These are phyloP conservation scores for Aldrovandia affinis DNA, from an alignment of 2,797 vertebrate genomes.

Conservation along the genomic window DNA sequence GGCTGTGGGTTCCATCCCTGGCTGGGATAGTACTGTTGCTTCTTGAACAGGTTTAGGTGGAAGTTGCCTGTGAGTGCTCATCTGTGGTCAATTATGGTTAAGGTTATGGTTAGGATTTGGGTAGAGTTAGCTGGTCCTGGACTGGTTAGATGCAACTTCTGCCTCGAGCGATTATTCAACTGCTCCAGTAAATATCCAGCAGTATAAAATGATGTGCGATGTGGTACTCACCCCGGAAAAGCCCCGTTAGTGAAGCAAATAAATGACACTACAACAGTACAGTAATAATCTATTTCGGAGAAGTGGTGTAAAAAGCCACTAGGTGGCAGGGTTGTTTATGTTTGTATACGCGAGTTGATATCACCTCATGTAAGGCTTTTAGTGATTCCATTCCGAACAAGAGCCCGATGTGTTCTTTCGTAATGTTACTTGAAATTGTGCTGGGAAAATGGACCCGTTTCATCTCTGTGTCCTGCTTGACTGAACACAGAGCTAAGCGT, in stretches of 20 bases:
- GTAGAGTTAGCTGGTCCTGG: no score
- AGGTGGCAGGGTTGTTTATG: neutral
- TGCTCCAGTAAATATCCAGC: no score
- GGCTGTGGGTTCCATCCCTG: no score
- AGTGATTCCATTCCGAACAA: neutral
- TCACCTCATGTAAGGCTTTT: neutral
- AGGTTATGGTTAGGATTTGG: no score
- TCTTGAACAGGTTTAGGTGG: no score
- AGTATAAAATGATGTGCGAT: neutral
- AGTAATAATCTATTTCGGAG: neutral
- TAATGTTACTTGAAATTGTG: neutral
- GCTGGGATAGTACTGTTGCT: neutral
- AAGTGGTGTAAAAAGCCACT: neutral
- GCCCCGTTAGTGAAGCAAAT: neutral
- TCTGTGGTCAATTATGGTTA: no score
- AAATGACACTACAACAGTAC: neutral
- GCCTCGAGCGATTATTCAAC: no score
- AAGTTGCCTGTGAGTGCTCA: no score
- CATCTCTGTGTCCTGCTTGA: neutral
- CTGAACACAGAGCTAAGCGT: neutral
- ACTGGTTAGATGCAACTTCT: no score
- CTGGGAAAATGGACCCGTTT: neutral
- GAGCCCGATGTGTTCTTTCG: neutral
- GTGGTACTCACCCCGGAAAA: neutral
- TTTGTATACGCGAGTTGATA: neutral